Conservation (phyloP, 2,797 vertebrate genomes). For the Gambusia yucatana region DNA sequence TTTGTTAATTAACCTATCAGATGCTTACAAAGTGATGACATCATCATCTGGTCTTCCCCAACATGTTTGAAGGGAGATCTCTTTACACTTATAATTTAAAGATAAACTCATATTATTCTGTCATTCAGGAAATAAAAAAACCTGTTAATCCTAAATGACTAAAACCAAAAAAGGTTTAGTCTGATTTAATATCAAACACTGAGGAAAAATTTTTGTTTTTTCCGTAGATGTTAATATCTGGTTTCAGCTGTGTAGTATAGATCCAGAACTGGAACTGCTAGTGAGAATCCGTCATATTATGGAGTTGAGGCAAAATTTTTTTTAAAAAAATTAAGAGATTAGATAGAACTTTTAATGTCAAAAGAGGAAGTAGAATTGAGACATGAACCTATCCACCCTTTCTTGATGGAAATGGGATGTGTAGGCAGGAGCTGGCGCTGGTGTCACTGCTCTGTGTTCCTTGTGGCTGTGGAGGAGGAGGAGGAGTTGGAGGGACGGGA, state of each 20-base stretch:
- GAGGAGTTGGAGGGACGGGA: constrained; percentile 61
- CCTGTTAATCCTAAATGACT: not conserved
- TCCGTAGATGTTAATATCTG: not conserved
- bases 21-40: not conserved
- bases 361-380: constrained; percentile 11
- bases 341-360: not conserved
- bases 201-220: not conserved
- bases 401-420: constrained; percentile 58
- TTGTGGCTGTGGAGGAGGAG: constrained; percentile 68
- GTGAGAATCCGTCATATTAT: not conserved
- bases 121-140: not conserved
- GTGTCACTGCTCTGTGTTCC: constrained; percentile 66
- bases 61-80: not conserved
- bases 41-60: not conserved
- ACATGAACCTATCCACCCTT: constrained; percentile 71
- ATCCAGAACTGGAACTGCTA: not conserved
- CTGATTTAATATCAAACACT: not conserved
- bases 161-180: not conserved
- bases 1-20: not conserved
- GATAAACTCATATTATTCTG: not conserved
- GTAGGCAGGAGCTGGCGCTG: constrained; percentile 61
- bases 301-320: not conserved
- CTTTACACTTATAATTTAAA: not conserved
- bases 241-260: not conserved
- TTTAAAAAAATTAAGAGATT: too few relatives aligned